Evolutionary conservation across 2,113 vertebrate species (phyloP), one percentile per base, ranked within the genome.

Genomic region (Planiliza haematocheilus): DNA sequence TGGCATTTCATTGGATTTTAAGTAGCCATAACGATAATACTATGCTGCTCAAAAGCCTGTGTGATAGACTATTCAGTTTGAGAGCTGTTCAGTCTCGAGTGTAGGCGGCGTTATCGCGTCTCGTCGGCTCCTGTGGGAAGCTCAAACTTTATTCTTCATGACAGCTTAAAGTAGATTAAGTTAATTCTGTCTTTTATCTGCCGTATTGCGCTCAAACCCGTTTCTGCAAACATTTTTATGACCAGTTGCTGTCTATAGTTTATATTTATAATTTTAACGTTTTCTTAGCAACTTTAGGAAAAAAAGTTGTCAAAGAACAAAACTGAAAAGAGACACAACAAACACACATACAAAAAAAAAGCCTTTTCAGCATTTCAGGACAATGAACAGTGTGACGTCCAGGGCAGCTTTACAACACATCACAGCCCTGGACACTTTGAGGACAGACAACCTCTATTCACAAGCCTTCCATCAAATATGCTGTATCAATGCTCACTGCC

Each of bases 401-500:
- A 79, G 38, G 4, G 24, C 20, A 10, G 60, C 67, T 76, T 62
- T 38, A 50, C 41, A 62, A 12, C 60, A 60, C 64, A 64, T 64
- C 62, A 36, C 62, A 49, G 66, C 65, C 52, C 18, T 50, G 64
- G 45, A 69, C 74, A 77, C 68, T 77, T 70, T 76, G 82, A 83
- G 88, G 77, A 74, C 53, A 72, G 50, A 45, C 73, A 62, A 79
- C 60, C 50, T 83, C 81, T 77, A 48, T 80, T 81, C 88, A 78
- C 55, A 68, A 83, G 84, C 79, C 84, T 87, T 88, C 87, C 86
- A 81, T 91, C 86, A 87, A 84, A 83, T 73, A 74, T 8, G 48
- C 81, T 51, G 76, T 76, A 82, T 85, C 72, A 84, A 63, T 56
- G 66, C 74, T 82, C 62, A 59, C 70, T 64, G 72, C 86, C n/a